Conservation (phyloP, 2,888 invertebrate species). For the Pegoplata infirma region DNA sequence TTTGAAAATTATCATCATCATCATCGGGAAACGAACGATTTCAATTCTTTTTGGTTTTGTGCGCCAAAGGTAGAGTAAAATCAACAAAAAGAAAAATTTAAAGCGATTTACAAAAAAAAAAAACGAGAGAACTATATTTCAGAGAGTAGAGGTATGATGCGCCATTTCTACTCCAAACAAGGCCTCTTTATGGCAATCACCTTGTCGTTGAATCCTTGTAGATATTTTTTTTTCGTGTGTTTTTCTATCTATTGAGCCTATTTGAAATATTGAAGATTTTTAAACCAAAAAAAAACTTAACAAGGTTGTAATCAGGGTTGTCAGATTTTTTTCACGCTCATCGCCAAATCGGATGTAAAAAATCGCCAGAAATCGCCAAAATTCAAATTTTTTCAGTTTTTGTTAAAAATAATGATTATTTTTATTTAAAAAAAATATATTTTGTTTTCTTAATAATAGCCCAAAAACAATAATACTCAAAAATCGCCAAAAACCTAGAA, state of each 20-base stretch:
- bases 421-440: too few species aligned
- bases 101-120: too few species aligned
- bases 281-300: too few species aligned
- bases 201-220: conserved; percentile 43
- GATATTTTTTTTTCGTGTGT: conserved; percentile 1
- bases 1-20: too few species aligned
- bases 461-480: too few species aligned
- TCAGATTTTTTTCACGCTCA: too few species aligned
- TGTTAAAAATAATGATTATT: too few species aligned
- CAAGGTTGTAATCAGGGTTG: neutral
- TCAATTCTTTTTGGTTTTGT: conserved; percentile 26
- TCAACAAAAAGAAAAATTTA: neutral
- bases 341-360: too few species aligned
- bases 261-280: neutral
- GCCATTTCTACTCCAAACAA: conserved; percentile 19
- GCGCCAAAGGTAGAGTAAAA: conserved; percentile 9
- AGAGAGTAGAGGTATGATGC: neutral
- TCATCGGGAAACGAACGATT: conserved; percentile 20
- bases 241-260: conserved; percentile 1
- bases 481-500: too few species aligned
- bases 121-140: neutral
- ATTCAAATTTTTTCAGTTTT: neutral
- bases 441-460: too few species aligned
- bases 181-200: conserved; percentile 42
- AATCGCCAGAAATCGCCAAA: too few species aligned